Evolutionary conservation across 2,888 invertebrate species (phyloP), one percentile per base, ranked within the genome.

Genomic region (Ferdinandea cuprea): DNA sequence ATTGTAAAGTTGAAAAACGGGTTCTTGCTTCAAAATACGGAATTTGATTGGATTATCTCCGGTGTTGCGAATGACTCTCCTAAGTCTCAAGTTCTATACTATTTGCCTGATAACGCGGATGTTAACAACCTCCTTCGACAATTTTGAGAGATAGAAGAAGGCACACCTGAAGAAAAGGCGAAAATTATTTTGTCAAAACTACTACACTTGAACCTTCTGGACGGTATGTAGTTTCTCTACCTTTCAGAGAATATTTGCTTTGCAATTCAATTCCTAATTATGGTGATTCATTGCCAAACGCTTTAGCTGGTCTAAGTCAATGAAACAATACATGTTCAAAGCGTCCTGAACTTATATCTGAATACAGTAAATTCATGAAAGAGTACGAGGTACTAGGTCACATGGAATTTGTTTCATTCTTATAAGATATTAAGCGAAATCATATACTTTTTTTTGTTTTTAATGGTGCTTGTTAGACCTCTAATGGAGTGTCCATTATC

Each of bases 191-290:
- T 19, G 21, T 19, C 7, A 37, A 56, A 21, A 37, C 56, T 21
- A 37, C 19, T 17, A 35, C 35, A 19, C n/a, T 2, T n/a, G 21
- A 56, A 56, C 56, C 35, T 3, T 21, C n/a, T 37, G 52, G 52
- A 52, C 30, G 30, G 3, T 52, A 52, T 17, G 52, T 32, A 32
- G 52, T 52, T 15, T 30, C 52, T 7, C 4, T 56, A 7, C 56
- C 19, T 21, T 56, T 37, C 8, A 56, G 8, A 19, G 37, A 28
- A 30, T 28, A 15, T 30, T n/a, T 4, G 0, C 9, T 30, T 15
- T 30, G 13, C 9, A 50, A 50, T 50, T 50, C 15, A 3, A 15
- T 7, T 50, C 50, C 28, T 13, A 50, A 30, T 6, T 50, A 15
- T 9, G 28, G 28, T 30, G 28, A 46, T 9, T 46, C 21, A 50